Evolutionary conservation across 2,888 invertebrate species (phyloP).

Genomic region (Arrhopalites spinosus): DNA sequence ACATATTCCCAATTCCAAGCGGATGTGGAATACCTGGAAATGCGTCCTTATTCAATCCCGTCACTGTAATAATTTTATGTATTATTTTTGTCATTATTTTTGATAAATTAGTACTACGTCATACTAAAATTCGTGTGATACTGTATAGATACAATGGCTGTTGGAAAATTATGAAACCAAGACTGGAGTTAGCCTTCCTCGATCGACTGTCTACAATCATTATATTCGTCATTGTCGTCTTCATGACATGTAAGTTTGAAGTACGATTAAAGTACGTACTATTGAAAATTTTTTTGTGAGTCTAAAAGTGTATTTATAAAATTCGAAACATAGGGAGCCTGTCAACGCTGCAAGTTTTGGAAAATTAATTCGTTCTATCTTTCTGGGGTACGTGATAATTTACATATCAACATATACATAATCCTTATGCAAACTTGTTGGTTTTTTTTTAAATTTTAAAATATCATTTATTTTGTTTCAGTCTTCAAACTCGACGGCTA

Average conservation of each 20-base stretch:
- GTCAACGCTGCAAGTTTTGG: slow-evolving; percentile 99
- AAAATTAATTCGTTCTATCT: slow-evolving; percentile 96
- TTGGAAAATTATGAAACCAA: slow-evolving; percentile 68
- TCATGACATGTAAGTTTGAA: slow-evolving; percentile 69
- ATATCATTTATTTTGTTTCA: slow-evolving; percentile 63
- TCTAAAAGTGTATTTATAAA: too few relatives aligned
- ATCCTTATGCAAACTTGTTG: too few relatives aligned
- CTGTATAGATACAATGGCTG: slow-evolving; percentile 62
- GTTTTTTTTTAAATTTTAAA: too few relatives aligned
- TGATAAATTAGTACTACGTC: too few relatives aligned
- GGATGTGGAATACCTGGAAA: slow-evolving; percentile 10
- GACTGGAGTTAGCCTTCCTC: slow-evolving; percentile 66
- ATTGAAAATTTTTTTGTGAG: too few relatives aligned
- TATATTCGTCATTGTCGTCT: slow-evolving; percentile 93
- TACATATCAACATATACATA: too few relatives aligned
- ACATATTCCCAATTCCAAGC: slow-evolving; percentile 28
- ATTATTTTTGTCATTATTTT: not conserved
- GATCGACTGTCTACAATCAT: slow-evolving; percentile 80
- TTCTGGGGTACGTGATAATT: slow-evolving; percentile 80
- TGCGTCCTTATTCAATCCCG: slow-evolving; percentile 25
- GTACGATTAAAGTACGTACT: too few relatives aligned
- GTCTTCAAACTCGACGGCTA: slow-evolving; percentile 87
- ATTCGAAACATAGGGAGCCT: too few relatives aligned
- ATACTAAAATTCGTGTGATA: not conserved
- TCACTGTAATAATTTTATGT: slow-evolving; percentile 18